phyloP scores from a whole-genome alignment of 2,113 vertebrate genomes.

The Cavia porcellus region DNA sequence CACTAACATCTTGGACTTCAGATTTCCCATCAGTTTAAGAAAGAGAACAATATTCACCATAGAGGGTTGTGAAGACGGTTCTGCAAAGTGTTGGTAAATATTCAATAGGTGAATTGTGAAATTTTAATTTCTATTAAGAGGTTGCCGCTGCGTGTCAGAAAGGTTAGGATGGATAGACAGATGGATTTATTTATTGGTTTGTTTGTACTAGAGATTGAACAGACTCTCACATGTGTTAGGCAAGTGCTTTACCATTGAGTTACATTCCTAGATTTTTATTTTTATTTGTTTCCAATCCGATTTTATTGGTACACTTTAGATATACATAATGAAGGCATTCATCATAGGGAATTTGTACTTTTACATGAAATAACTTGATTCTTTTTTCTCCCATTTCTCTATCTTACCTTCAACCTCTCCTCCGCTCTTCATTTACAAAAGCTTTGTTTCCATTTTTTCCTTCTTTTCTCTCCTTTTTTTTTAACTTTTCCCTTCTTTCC shows the following conservation, averaged over 20 bases:
- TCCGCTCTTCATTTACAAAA: not conserved
- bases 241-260: not conserved
- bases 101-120: not conserved
- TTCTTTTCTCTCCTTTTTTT: not conserved
- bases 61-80: not conserved
- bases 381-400: not conserved
- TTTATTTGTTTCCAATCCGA: not conserved
- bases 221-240: not conserved
- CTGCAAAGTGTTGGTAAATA: not conserved
- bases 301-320: not conserved
- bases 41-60: not conserved
- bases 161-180: not conserved
- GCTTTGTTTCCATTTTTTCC: not conserved
- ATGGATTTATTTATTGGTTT: not conserved
- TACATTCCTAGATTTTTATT: not conserved
- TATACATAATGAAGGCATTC: not conserved
- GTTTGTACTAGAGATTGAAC: not conserved
- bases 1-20: not conserved
- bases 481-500: not conserved
- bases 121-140: not conserved
- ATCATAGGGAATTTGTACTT: not conserved
- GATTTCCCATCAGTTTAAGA: not conserved
- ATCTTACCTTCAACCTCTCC: not conserved
- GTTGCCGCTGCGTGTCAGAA: not conserved
- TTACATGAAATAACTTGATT: not conserved